Evolutionary conservation across 37 sponge, comb jelly and placozoan genomes (phyloP), one percentile per base, ranked within the genome.

Genomic region (Cladorhizidae sp.): DNA sequence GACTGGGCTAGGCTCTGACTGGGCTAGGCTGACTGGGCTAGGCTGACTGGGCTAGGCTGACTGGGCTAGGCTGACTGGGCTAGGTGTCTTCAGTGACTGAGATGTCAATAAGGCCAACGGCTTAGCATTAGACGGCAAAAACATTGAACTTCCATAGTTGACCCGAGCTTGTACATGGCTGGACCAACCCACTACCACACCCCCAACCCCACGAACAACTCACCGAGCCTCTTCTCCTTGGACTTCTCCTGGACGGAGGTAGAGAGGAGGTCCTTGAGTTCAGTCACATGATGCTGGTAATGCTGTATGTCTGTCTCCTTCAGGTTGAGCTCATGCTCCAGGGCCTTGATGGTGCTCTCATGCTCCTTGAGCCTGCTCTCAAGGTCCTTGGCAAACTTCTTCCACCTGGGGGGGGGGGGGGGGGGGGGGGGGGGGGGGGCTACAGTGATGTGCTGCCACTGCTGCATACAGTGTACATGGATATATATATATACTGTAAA

Each of bases 141-240:
- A n/a, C n/a, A n/a, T n/a, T n/a, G n/a, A n/a, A n/a, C n/a, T n/a
- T n/a, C n/a, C n/a, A n/a, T n/a, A n/a, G n/a, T n/a, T n/a, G n/a
- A n/a, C n/a, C n/a, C n/a, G n/a, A n/a, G n/a, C n/a, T n/a, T n/a
- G n/a, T n/a, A n/a, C n/a, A n/a, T n/a, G 18, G 56, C 31, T 8
- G 18, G 12, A 54, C 12, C 28, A 8, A 59, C 28, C 6, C 28
- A 5, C 28, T 17, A 59, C n/a, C 12, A 3, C 61, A 17, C 61
- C 6, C 61, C 6, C 61, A 3, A 33, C 38, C 69, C 39, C 69
- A 38, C 7, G 38, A 8, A 67, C 0, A 40, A 76, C 82, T 71
- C 52, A 83, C 83, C 83, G n/a, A 50, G 28, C 74, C 83, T 83
- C 64, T 83, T 69, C 39, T 75, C 76, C 50, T 57, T 78, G 21